Base-by-base conservation (phyloP, 2,888 invertebrate species). In the Esperia sulphurella region DNA sequence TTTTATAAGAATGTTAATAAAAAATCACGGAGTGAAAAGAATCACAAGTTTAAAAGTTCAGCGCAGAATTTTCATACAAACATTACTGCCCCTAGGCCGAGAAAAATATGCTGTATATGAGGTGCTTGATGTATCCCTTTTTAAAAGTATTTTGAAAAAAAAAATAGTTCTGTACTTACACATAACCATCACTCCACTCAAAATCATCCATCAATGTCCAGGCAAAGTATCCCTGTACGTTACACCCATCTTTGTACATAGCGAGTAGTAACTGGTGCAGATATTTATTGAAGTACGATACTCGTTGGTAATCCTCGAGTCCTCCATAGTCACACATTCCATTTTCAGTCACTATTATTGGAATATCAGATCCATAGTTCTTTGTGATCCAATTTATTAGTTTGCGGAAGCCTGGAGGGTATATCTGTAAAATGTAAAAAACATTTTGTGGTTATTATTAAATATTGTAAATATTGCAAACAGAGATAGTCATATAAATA, bases 181-280 rank as follows among this genome's bases (percentile, higher is more conserved):
- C 71, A 63, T 90, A 92, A 31, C 91, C 92, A 35, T 68, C 68
- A 1, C 63, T 70, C 92, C 92, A 93, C 72, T 93, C 92, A 55
- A 93, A 92, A 62, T 91, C 92, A 62, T 93, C 93, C 83, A 92
- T 83, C 29, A 93, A 74, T 1, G 91, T 91, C 92, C 93, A 92
- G 0, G 90, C 91, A 10, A 90, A 90, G 69, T 92, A 93, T 0
- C 91, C 92, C 47, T 71, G 72, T 0, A 91, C 65, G 46, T 85
- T 82, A 52, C 86, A 85, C 3, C 75, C 75, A 55, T 90, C 90
- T 54, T 80, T 71, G 49, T 83, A 58, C 21, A 81, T 74, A 1
- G 88, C 88, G 21, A 80, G 59, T 35, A 86, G 55, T 48, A 88
- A 51, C 52, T 88, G 86, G 51, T 80, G 64, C 3, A 91, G 57